These are phyloP conservation scores for Tanytarsus gracilentus DNA, from an alignment of 2,888 invertebrate species.

Conservation along the genomic window DNA sequence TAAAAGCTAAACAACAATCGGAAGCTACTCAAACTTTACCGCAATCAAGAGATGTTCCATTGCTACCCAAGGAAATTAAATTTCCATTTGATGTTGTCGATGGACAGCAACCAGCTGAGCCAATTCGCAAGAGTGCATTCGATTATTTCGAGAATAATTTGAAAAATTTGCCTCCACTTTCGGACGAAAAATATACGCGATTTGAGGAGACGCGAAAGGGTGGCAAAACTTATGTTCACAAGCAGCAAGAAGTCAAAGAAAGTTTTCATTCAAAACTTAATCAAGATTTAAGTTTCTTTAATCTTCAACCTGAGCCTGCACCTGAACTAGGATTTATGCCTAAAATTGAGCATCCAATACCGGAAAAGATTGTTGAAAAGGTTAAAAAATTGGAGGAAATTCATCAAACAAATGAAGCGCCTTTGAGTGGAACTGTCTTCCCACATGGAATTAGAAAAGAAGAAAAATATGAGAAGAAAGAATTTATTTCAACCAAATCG, in stretches of 20 bases:
- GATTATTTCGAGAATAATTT: slow-evolving; percentile 59
- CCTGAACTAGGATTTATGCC: slow-evolving; percentile 59
- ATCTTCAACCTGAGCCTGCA: slow-evolving; percentile 58
- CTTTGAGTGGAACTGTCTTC: slow-evolving; percentile 51
- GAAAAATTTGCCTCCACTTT: slow-evolving; percentile 43
- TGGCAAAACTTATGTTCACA: slow-evolving; percentile 12
- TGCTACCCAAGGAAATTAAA: not conserved
- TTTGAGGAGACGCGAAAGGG: slow-evolving; percentile 38
- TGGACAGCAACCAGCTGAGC: slow-evolving; percentile 33
- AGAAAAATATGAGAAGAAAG: slow-evolving; percentile 29
- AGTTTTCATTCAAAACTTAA: slow-evolving; percentile 4
- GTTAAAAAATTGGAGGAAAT: slow-evolving; percentile 53
- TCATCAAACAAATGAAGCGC: slow-evolving; percentile 49
- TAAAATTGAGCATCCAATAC: slow-evolving; percentile 41
- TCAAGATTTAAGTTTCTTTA: slow-evolving; percentile 37
- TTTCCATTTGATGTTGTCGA: not conserved
- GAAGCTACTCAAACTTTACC: slow-evolving; percentile 35
- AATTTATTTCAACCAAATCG: slow-evolving; percentile 30
- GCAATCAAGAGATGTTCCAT: slow-evolving; percentile 10
- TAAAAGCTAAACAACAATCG: slow-evolving; percentile 33
- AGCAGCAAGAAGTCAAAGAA: slow-evolving; percentile 10
- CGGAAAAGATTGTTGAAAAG: slow-evolving; percentile 49
- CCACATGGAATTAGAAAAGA: slow-evolving; percentile 36
- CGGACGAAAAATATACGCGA: slow-evolving; percentile 43
- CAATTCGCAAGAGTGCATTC: slow-evolving; percentile 47